Conservation (phyloP, 1,140 invertebrate species). For the Drosophila varians region DNA sequence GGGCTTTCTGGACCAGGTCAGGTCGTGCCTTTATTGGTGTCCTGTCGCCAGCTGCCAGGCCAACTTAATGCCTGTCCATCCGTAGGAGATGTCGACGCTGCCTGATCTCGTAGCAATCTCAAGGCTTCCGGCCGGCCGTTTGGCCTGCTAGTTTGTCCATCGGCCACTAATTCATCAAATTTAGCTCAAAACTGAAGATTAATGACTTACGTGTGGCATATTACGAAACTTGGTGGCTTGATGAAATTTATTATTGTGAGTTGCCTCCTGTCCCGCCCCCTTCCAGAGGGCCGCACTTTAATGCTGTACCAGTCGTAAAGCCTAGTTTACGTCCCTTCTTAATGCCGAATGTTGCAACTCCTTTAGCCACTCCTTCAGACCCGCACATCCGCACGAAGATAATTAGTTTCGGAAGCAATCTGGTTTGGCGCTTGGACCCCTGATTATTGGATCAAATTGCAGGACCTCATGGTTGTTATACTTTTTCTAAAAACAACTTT, state of each 20-base stretch:
- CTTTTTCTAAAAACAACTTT: neutral
- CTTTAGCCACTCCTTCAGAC: slow-evolving; percentile 4
- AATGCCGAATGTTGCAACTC: slow-evolving; percentile 50
- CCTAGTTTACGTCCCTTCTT: slow-evolving; percentile 32
- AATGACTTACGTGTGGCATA: slow-evolving; percentile 81
- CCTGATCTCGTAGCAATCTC: slow-evolving; percentile 1
- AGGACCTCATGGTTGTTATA: neutral
- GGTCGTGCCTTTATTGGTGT: slow-evolving; percentile 73
- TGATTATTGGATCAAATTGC: slow-evolving; percentile 25
- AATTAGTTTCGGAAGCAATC: slow-evolving; percentile 44
- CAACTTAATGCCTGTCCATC: slow-evolving; percentile 65
- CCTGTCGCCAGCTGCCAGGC: slow-evolving; percentile 76
- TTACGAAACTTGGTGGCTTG: slow-evolving; percentile 81
- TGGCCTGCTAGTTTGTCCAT: slow-evolving; percentile 59
- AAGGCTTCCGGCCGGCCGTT: slow-evolving; percentile 2
- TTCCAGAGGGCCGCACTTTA: slow-evolving; percentile 22
- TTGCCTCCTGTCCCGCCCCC: slow-evolving; percentile 1
- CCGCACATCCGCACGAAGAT: slow-evolving; percentile 10
- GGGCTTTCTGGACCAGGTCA: slow-evolving; percentile 12
- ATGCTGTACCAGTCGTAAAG: slow-evolving; percentile 41
- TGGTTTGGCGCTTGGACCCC: neutral
- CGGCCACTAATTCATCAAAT: slow-evolving; percentile 80
- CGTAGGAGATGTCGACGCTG: slow-evolving; percentile 17
- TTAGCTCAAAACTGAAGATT: slow-evolving; percentile 81
- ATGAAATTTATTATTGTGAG: slow-evolving; percentile 76